These are phyloP conservation scores for Myotis planiceps DNA, from an alignment of 2,797 vertebrate species.

Conservation along the genomic window DNA sequence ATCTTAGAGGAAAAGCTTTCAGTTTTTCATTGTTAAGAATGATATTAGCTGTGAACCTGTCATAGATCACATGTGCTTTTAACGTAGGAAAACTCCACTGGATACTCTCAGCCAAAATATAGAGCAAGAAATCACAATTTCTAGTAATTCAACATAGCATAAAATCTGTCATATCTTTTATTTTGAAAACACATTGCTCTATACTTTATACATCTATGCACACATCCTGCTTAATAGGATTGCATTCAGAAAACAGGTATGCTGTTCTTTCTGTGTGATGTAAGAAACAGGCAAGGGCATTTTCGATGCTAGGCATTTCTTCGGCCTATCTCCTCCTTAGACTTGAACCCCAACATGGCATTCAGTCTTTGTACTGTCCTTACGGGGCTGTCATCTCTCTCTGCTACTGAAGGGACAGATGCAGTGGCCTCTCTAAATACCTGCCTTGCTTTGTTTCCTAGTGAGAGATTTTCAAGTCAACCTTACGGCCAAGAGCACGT, in stretches of 20 bases:
- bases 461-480: conserved; percentile 83
- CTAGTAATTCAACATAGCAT: not conserved
- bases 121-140: not conserved
- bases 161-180: not conserved
- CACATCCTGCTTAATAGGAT: not conserved
- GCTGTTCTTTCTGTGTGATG: not conserved
- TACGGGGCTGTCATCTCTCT: not conserved
- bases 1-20: not conserved
- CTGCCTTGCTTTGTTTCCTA: conserved; percentile 69
- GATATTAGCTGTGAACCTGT: not conserved
- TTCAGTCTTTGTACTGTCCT: not conserved
- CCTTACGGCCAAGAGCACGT: conserved; percentile 57
- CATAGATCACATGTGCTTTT: not conserved
- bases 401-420: not conserved
- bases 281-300: not conserved
- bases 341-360: not conserved
- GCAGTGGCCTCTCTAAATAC: not conserved
- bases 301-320: not conserved
- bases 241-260: not conserved
- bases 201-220: not conserved
- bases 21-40: not conserved
- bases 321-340: not conserved
- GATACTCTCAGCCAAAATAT: not conserved
- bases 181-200: not conserved
- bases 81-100: not conserved